Evolutionary conservation across 2,888 invertebrate genomes (phyloP).

Genomic region (Drosophila nr. fundita): DNA sequence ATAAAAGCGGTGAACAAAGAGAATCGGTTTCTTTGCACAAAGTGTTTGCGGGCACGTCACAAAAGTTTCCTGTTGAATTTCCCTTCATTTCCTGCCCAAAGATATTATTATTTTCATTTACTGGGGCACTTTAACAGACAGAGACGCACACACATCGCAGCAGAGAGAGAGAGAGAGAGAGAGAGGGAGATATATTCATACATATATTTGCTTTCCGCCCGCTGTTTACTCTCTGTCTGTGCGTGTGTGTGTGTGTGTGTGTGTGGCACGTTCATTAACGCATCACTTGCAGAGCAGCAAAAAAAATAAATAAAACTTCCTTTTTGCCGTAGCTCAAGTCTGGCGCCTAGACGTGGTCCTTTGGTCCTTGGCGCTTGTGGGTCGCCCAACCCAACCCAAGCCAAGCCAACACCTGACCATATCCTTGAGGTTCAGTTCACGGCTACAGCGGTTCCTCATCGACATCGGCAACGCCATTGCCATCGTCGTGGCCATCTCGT

Average conservation of each 20-base stretch:
- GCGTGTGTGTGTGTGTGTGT: constrained; percentile 18
- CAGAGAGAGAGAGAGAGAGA: not conserved
- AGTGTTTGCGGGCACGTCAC: constrained; percentile 77
- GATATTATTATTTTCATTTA: constrained; percentile 79
- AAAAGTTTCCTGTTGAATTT: constrained; percentile 80
- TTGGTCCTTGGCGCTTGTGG: constrained; percentile 28
- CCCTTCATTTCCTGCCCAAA: constrained; percentile 77
- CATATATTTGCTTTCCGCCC: constrained; percentile 54
- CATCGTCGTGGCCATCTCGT: constrained; percentile 51
- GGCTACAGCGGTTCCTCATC: constrained; percentile 33
- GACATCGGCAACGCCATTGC: constrained; percentile 36
- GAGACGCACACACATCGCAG: not conserved
- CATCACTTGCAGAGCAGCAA: constrained; percentile 58
- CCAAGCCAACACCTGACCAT: constrained; percentile 49
- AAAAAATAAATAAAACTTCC: constrained; percentile 30
- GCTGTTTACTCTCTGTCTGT: constrained; percentile 54
- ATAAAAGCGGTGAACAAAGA: constrained; percentile 12
- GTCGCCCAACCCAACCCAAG: constrained; percentile 13
- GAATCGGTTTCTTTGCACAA: constrained; percentile 57
- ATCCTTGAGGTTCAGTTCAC: constrained; percentile 43
- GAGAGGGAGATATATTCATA: constrained; percentile 16
- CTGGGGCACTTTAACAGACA: constrained; percentile 46
- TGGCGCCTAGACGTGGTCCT: constrained; percentile 28
- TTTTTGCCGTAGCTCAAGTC: constrained; percentile 54
- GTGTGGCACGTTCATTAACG: constrained; percentile 70